Base-by-base conservation (phyloP, 1,140 invertebrate species). In the Oreohelix idahoensis region DNA sequence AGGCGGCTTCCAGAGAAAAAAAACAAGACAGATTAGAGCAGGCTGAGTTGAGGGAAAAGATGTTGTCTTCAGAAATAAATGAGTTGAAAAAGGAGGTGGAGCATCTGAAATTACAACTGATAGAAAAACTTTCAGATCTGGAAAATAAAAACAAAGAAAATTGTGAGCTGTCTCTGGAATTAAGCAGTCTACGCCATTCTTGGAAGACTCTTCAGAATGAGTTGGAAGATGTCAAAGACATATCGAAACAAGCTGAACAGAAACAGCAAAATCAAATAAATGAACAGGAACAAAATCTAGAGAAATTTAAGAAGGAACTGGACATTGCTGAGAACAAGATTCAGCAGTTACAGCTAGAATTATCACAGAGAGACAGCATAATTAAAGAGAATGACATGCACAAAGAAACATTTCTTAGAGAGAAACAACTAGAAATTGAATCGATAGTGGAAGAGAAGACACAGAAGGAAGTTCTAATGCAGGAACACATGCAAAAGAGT, bases 381-480 rank as follows among this genome's bases (percentile, higher is more conserved):
- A 70, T 85, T 58, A 69, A 80, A 63, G 45, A 80, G 38, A 63
- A n/a, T 38, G 10, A 36, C 42, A 39, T 71, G 70, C 82, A 84
- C 58, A 85, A 81, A 51, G 77, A 85, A 36, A 69, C 38, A 39
- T 71, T 69, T n/a, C 32, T 79, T 0, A 38, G 76, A 20, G 51
- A 74, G 23, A 79, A 70, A 5, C 35, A 85, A 76, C 39, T 11
- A 20, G 83, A 87, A 69, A 73, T 84, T 63, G 32, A 83, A 78
- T 74, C n/a, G 36, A 32, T 87, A 23, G 17, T 51, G 58, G 84
- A 86, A 78, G 84, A 86, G 78, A 77, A 77, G 23, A 23, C 11
- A 1, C 75, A 83, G 32, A 83, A 81, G 66, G 81, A 83, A 23
- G 11, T 38, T 23, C n/a, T 83, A 29, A 15, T 83, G 29, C 39